Conservation (phyloP, 2,113 vertebrate species). For the Xiphorhynchus elegans region DNA sequence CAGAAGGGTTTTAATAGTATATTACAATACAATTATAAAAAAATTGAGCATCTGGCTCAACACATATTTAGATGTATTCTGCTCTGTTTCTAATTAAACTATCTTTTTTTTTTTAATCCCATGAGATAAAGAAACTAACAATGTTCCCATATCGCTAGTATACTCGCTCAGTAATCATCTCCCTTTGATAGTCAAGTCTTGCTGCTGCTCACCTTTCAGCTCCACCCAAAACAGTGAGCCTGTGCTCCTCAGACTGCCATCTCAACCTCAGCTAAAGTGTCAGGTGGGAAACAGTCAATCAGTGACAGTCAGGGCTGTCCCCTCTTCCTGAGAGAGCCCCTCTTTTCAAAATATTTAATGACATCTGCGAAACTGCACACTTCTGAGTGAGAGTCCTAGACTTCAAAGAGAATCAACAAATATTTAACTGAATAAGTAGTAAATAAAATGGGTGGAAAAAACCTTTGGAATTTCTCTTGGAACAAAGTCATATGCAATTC, state of each 20-base stretch:
- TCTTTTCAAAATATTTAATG: not conserved
- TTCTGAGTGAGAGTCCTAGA: not conserved
- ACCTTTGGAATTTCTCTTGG: not conserved
- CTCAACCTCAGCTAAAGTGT: not conserved
- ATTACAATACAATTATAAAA: not conserved
- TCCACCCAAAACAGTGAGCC: not conserved
- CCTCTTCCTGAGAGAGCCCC: not conserved
- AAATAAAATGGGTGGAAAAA: not conserved
- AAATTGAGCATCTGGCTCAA: not conserved
- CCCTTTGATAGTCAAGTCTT: not conserved
- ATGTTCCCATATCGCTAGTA: not conserved
- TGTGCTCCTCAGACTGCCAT: not conserved
- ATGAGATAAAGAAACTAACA: not conserved
- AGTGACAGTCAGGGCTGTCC: not conserved
- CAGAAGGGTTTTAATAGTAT: not conserved
- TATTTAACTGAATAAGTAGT: not conserved
- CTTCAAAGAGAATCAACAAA: conserved; percentile 1
- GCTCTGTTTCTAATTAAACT: not conserved
- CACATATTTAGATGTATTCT: not conserved
- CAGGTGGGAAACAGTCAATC: not conserved
- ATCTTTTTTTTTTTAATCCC: not conserved
- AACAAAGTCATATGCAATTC: conserved; percentile 14
- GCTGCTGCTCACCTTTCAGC: not conserved
- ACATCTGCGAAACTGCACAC: not conserved
- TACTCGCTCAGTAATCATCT: not conserved